Base-by-base conservation (phyloP, 2,888 invertebrate genomes). In the Pammene fasciana region DNA sequence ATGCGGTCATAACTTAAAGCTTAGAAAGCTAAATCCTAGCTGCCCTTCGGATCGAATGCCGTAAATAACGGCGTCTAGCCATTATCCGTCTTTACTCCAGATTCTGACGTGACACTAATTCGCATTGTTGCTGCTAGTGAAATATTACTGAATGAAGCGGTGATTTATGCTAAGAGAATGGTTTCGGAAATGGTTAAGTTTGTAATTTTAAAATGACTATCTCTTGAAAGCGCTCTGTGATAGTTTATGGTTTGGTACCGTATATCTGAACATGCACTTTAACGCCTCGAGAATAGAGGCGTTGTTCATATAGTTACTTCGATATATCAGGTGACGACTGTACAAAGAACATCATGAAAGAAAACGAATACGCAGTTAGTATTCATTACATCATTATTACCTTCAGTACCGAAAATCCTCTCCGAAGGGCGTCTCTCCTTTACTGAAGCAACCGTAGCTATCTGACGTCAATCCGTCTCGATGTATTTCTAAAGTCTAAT, bases 71-170 rank as follows among this genome's bases (percentile, higher is more conserved):
- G 75, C 67, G 76, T 79, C 78, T 77, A 76, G 78, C 80, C 78
- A 85, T 86, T 85, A 87, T 85, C 85, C 84, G 84, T 82, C 83
- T 85, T 84, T 85, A 82, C 79, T 82, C 83, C 76, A 82, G 81
- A 86, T 86, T 80, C 79, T 80, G 83, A 82, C 80, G 76, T 74
- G 81, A 79, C 80, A 77, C 75, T 83, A 85, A 86, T 85, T 81
- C 84, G 76, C 79, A 81, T 85, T 85, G 83, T 86, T 83, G 78
- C 73, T 78, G 76, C 72, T 70, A 75, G 79, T 82, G 82, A 83
- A 76, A 77, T 84, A 84, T 75, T 68, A 71, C 74, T 74, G 74
- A 74, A 77, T 71, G 72, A 68, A 68, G 70, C 60, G 41, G 36
- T 70, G 72, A 68, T 73, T 65, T 68, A 71, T 62, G 14, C 60